Evolutionary conservation across 2,888 invertebrate species (phyloP).

Genomic region (Drosophila pseudotalamancana): DNA sequence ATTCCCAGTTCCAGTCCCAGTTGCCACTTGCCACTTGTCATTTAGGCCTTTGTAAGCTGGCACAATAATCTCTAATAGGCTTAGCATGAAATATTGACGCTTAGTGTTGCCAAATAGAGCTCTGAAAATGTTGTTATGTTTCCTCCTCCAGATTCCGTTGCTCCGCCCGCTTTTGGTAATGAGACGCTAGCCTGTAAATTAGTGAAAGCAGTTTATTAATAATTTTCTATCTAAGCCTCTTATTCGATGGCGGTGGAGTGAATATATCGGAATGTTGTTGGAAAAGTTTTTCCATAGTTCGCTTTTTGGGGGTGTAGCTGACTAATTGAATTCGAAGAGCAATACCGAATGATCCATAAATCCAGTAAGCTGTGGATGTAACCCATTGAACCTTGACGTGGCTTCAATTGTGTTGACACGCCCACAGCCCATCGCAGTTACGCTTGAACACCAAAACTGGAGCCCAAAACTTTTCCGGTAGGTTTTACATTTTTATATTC

Average conservation of each 20-base stretch:
- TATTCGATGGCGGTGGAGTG: conserved; percentile 35
- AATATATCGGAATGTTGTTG: conserved; percentile 25
- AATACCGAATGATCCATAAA: conserved; percentile 39
- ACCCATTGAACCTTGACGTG: conserved; percentile 41
- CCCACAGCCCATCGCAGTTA: conserved; percentile 38
- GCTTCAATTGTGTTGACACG: conserved; percentile 53
- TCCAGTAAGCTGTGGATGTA: conserved; percentile 17
- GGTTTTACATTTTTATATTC: conserved; percentile 33
- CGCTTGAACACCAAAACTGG: conserved; percentile 66
- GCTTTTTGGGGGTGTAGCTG: conserved; percentile 28
- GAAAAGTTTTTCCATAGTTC: conserved; percentile 26
- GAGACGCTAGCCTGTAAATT: conserved; percentile 57
- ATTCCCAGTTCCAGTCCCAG: no score
- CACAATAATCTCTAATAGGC: conserved; percentile 76
- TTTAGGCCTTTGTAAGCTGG: conserved; percentile 70
- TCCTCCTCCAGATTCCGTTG: not conserved
- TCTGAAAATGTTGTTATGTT: conserved; percentile 46
- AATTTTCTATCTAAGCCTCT: conserved; percentile 61
- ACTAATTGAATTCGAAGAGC: conserved; percentile 55
- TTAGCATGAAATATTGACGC: conserved; percentile 76
- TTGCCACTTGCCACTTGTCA: conserved; percentile 57
- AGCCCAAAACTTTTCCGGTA: conserved; percentile 13
- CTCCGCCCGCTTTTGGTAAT: conserved; percentile 34
- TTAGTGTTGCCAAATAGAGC: conserved; percentile 68
- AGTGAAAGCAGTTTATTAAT: conserved; percentile 74